Percentiles rank a stretch among this genome's conserved stretches.
Evolutionary conservation across 2,797 vertebrate species (phyloP).

Genomic region (Ciconia nigra): DNA sequence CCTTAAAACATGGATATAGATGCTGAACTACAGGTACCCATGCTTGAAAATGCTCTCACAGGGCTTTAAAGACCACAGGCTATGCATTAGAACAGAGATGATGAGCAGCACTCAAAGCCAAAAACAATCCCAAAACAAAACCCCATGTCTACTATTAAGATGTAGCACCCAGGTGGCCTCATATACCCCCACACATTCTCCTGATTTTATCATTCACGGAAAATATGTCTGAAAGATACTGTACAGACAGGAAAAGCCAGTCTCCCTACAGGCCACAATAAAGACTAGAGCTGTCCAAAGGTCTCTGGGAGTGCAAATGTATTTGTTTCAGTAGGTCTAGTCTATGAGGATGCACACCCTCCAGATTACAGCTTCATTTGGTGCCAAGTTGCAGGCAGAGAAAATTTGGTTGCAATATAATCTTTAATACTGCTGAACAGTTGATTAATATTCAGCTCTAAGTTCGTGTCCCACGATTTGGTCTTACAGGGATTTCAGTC

Average conservation of each 20-base stretch:
- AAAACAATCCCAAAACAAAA: not conserved
- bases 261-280: not conserved
- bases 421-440: not conserved
- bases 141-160: not conserved
- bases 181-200: not conserved
- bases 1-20: not conserved
- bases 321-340: not conserved
- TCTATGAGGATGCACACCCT: not conserved
- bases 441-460: not conserved
- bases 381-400: not conserved
- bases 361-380: not conserved
- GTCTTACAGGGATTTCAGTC: not conserved
- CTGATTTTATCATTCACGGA: conserved; percentile 3
- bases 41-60: not conserved
- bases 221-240: conserved; percentile 41
- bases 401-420: not conserved
- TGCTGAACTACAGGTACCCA: not conserved
- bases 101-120: not conserved
- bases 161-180: not conserved
- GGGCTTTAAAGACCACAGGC: not conserved
- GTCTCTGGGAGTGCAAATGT: conserved; percentile 4
- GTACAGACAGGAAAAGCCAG: conserved; percentile 58
- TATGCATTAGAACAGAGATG: not conserved
- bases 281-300: conserved; percentile 34
- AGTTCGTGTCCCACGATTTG: not conserved